A percentile compares a stretch with the other conserved stretches of the same genome.
Conservation (phyloP, 2,797 vertebrate genomes). For the Lophius americanus region DNA sequence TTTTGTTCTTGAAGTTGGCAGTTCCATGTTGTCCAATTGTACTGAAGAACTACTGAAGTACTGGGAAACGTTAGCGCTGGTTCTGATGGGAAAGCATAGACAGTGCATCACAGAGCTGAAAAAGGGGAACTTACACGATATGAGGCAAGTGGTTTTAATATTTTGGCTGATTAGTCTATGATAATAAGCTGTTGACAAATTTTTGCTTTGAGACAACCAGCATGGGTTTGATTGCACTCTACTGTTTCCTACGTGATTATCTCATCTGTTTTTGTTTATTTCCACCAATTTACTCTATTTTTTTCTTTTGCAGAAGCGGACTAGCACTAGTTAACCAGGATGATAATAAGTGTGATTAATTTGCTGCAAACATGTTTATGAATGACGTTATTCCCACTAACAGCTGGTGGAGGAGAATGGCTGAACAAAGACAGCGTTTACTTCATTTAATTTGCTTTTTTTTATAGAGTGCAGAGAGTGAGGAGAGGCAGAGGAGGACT, state of each 20-base stretch:
- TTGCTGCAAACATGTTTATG: constrained; percentile 5
- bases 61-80: no score
- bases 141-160: no score
- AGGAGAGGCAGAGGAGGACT: constrained; percentile 2
- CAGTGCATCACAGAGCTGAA: no score
- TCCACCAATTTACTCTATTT: no score
- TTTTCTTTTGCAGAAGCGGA: no score
- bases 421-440: constrained; percentile 29
- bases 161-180: neutral
- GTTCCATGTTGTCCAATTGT: no score
- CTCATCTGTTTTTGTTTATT: no score
- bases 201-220: constrained; percentile 13
- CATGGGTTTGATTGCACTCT: neutral
- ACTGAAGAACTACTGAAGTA: no score
- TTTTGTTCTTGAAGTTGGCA: no score
- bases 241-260: no score
- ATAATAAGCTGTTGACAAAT: constrained; percentile 41
- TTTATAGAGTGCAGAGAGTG: neutral
- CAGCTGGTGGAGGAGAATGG: neutral
- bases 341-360: constrained; percentile 18
- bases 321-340: neutral
- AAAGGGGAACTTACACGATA: no score
- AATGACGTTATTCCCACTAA: constrained; percentile 5
- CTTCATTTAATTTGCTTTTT: constrained; percentile 38
- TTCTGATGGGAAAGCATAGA: no score